Conservation (phyloP, 2,888 invertebrate genomes). For the Andricus curvator region DNA sequence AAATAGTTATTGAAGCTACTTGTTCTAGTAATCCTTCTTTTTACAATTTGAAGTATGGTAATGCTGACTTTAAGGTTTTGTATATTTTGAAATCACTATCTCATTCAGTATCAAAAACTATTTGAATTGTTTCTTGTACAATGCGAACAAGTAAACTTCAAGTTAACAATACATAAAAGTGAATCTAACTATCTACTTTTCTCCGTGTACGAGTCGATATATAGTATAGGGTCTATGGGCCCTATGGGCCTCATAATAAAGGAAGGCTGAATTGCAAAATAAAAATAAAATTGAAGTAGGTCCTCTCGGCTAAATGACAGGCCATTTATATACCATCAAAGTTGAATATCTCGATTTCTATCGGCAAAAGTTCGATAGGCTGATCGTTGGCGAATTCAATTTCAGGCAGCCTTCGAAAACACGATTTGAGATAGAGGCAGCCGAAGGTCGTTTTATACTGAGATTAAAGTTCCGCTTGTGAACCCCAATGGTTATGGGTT, state of each 20-base stretch:
- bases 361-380: conserved; percentile 26
- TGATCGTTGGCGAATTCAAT: conserved; percentile 27
- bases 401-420: conserved; percentile 43
- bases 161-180: too few relatives aligned
- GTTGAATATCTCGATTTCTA: conserved; percentile 13
- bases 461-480: conserved; percentile 60
- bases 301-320: neutral
- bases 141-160: too few relatives aligned
- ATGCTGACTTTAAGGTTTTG: too few relatives aligned
- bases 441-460: conserved; percentile 51
- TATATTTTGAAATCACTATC: too few relatives aligned
- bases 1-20: too few relatives aligned
- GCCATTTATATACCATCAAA: neutral
- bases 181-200: too few relatives aligned
- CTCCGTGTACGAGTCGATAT: too few relatives aligned
- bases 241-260: neutral
- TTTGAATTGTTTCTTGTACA: too few relatives aligned
- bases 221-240: too few relatives aligned
- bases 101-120: too few relatives aligned
- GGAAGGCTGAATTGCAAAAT: neutral
- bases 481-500: conserved; percentile 58
- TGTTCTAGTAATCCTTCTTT: too few relatives aligned
- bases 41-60: too few relatives aligned
- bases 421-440: conserved; percentile 49
- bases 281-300: neutral